These are phyloP conservation scores for Sternotherus odoratus DNA, from an alignment of 2,797 vertebrate genomes.

Conservation along the genomic window DNA sequence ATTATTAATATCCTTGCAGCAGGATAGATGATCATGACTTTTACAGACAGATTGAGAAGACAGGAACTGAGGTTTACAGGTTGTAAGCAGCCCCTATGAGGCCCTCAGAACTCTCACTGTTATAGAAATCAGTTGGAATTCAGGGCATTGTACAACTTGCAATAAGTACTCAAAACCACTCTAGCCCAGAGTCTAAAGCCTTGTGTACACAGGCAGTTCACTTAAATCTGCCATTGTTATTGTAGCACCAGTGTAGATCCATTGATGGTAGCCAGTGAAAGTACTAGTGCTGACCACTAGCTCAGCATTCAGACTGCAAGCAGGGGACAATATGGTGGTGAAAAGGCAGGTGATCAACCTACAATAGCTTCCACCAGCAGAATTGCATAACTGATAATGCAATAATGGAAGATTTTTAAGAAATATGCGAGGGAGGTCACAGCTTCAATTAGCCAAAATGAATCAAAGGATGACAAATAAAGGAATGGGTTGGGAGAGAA, in stretches of 20 bases:
- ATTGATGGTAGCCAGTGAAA: conserved; percentile 20
- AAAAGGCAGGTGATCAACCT: neutral
- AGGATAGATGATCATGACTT: neutral
- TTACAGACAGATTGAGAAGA: neutral
- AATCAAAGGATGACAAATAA: conserved; percentile 15
- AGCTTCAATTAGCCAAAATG: neutral
- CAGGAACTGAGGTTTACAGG: neutral
- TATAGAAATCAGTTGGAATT: neutral
- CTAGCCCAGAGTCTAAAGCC: neutral
- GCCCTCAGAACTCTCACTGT: neutral
- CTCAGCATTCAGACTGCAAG: neutral
- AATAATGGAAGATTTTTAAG: conserved; percentile 5
- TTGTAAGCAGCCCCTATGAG: neutral
- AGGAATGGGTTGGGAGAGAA: neutral
- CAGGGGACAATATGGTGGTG: neutral
- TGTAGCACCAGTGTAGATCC: neutral
- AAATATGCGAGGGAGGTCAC: neutral
- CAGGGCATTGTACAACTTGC: neutral
- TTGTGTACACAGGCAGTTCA: neutral
- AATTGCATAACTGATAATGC: neutral
- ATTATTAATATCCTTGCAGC: neutral
- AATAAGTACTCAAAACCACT: neutral
- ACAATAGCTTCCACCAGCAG: neutral
- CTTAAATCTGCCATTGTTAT: neutral
- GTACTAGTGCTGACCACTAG: neutral